Conservation (phyloP, 2,797 vertebrate genomes). For the Mormyrus proboscirostris region DNA sequence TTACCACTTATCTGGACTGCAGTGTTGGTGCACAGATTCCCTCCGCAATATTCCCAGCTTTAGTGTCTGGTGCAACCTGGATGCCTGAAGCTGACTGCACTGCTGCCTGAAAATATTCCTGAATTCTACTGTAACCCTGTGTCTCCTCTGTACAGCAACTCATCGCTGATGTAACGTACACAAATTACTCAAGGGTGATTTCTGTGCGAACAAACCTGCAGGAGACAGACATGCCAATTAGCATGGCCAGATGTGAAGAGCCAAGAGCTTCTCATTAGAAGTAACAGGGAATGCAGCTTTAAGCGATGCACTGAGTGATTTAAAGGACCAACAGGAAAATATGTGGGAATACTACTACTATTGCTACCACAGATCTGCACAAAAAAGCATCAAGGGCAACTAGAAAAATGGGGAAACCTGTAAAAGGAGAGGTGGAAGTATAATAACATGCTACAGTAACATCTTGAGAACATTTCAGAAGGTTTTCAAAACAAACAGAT, state of each 20-base stretch:
- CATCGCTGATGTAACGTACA: background rate
- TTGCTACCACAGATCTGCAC: background rate
- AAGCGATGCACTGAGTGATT: background rate
- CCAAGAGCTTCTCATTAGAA: background rate
- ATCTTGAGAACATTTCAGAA: background rate
- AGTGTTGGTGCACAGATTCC: background rate
- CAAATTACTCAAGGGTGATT: background rate
- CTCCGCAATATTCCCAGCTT: background rate
- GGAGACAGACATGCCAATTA: background rate
- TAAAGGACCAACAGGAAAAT: background rate
- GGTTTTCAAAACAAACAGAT: background rate
- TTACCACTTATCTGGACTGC: background rate
- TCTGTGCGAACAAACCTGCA: background rate
- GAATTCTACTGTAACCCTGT: background rate
- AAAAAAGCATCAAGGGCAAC: background rate
- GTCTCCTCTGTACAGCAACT: background rate
- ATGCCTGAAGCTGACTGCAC: background rate
- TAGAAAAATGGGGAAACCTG: background rate
- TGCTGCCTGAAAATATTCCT: background rate
- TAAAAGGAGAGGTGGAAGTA: background rate
- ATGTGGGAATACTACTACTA: background rate
- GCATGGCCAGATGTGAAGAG: background rate
- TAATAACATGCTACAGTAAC: background rate
- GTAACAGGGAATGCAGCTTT: background rate
- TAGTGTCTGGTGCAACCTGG: background rate